Base-by-base conservation (phyloP, 2,113 vertebrate genomes). In the Columba janthina region DNA sequence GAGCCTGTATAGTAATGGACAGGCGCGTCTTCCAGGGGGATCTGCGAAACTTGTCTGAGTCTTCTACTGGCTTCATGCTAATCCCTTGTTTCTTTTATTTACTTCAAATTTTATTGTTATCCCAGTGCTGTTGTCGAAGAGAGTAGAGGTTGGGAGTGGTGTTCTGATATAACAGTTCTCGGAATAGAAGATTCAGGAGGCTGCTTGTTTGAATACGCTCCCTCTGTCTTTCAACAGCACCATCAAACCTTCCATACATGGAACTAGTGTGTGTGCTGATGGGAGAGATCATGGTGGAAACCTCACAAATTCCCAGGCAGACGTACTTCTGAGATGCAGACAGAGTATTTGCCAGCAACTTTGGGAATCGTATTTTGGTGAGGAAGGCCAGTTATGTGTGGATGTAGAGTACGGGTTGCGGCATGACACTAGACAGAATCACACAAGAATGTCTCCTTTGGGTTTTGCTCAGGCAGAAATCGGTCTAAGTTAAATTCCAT, bases 201-300 rank as follows among this genome's bases (percentile, higher is more conserved):
- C 80, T 92, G 36, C 89, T 85, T 79, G 74, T 95, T 95, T 78
- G 66, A 94, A 76, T 64, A 77, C 92, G 85, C 93, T 94, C 93
- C 93, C 92, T 96, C 66, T 72, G 6, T 91, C 93, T 96, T 95
- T 97, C 95, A 96, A 65, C 96, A 82, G 85, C 40, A 2, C 77
- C 65, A 18, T 93, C 88, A 82, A 18, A 66, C 38, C 53, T 91
- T 84, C 92, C 83, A 8, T 86, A 50, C 26, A 25, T 77, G 94
- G 77, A 90, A 93, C 60, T 32, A 5, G 17, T 40, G 6, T 11
- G 62, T 75, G 25, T 46, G 76, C 58, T 90, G 90, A 93, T 95
- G 83, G 90, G 65, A 92, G 56, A 54, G 79, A 93, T 93, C 77
- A 9, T 46, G 16, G 48, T 12, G 48, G 77, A 60, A 82, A 34